phyloP scores from a whole-genome alignment of 2,888 invertebrate genomes.

The Zaprionus lineosus region DNA sequence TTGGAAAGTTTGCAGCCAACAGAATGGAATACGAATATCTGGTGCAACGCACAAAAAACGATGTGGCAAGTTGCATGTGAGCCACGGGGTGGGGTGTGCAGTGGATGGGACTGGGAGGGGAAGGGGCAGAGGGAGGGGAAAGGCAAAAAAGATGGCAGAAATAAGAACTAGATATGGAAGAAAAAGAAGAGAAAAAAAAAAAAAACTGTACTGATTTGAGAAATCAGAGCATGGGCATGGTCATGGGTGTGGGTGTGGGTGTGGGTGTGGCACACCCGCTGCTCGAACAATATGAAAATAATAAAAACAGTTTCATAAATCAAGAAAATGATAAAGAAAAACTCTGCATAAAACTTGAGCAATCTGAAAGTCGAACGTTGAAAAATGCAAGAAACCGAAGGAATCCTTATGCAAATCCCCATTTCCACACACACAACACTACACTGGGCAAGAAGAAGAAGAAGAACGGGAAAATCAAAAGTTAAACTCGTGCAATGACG shows the following conservation, averaged over 20 bases:
- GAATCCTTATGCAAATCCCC: slow-evolving; percentile 20
- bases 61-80: slow-evolving; percentile 29
- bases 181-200: slow-evolving; percentile 24
- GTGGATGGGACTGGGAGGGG: too few relatives aligned
- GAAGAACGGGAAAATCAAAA: slow-evolving; percentile 68
- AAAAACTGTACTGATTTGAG: slow-evolving; percentile 64
- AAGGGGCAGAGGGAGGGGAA: slow-evolving; percentile 4
- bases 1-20: slow-evolving; percentile 59
- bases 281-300: slow-evolving; percentile 71
- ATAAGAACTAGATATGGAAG: slow-evolving; percentile 36
- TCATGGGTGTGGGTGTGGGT: neutral
- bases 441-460: too few relatives aligned
- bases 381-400: slow-evolving; percentile 47
- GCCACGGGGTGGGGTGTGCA: too few relatives aligned
- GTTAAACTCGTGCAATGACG: slow-evolving; percentile 48
- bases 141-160: neutral
- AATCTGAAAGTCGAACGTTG: slow-evolving; percentile 36
- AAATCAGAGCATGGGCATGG: slow-evolving; percentile 50
- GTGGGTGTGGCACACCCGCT: slow-evolving; percentile 18
- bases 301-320: slow-evolving; percentile 77
- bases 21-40: slow-evolving; percentile 67
- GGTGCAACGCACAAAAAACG: slow-evolving; percentile 55
- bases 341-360: slow-evolving; percentile 67
- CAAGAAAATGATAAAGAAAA: slow-evolving; percentile 69
- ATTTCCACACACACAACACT: slow-evolving; percentile 30